A percentile compares a stretch with the other conserved stretches of the same genome.
Conservation (phyloP, 2,888 invertebrate species). For the Caradrina kadenii region DNA sequence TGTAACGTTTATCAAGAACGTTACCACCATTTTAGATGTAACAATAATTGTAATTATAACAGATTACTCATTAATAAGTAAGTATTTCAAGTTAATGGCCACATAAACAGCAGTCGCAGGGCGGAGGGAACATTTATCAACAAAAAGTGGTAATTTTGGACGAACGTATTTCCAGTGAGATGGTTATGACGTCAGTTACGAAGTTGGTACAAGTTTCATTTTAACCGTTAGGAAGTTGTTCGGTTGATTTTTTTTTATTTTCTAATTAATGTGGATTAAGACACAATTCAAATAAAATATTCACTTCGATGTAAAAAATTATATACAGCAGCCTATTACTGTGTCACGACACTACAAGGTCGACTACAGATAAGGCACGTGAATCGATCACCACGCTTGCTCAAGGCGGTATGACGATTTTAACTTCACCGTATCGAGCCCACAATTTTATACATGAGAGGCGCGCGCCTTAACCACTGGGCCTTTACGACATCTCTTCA, state of each 20-base stretch:
- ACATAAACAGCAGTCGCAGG: constrained; percentile 86
- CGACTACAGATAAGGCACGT: too few species aligned
- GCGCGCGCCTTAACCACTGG: too few species aligned
- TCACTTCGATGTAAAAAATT: too few species aligned
- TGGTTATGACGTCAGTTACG: constrained; percentile 78
- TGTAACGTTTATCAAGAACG: constrained; percentile 61
- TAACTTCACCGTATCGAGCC: too few species aligned
- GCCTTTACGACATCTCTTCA: too few species aligned
- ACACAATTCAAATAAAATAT: too few species aligned
- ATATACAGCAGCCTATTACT: too few species aligned
- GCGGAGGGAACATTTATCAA: constrained; percentile 83
- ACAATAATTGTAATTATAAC: constrained; percentile 84
- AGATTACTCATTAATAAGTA: constrained; percentile 88
- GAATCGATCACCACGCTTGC: too few species aligned
- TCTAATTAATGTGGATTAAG: constrained; percentile 10
- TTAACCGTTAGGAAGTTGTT: constrained; percentile 70
- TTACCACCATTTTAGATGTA: constrained; percentile 70
- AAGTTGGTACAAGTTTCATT: constrained; percentile 76
- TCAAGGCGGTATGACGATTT: too few species aligned
- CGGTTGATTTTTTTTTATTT: constrained; percentile 70
- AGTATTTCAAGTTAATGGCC: constrained; percentile 88
- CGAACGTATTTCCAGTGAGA: constrained; percentile 80
- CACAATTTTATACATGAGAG: too few species aligned
- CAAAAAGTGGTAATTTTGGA: constrained; percentile 88
- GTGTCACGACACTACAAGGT: too few species aligned